Base-by-base conservation (phyloP, 2,797 vertebrate species). In the Oceanodroma leucorhoa region DNA sequence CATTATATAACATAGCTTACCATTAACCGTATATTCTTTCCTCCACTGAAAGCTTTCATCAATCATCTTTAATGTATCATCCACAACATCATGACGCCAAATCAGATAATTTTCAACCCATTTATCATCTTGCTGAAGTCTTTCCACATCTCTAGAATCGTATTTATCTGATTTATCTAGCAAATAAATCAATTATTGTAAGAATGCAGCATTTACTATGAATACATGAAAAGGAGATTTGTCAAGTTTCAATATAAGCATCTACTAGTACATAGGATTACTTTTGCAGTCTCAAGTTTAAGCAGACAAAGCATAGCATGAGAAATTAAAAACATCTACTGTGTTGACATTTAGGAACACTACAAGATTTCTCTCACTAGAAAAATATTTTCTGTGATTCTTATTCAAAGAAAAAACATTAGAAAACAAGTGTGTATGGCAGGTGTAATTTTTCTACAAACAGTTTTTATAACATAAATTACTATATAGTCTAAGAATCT, bases 41-140 rank as follows among this genome's bases (percentile, higher is more conserved):
- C 99, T 99, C 99, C 99, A 99, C 48, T 98, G 99, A 77, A 99
- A 97, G 96, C 99, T 99, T 85, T 99, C 99, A 96, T 99, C 99
- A 18, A 99, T 99, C 99, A 99, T 99, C 97, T 99, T 99, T 93
- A 99, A 93, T 8, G 99, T 96, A 64, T 99, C 99, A 8, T 99
- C 99, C 40, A 99, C 88, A 32, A 98, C 96, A 92, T 98, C 98
- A 0, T 98, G 94, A 94, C 99, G 98, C 99, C 99, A 99, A 32
- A 95, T 58, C 73, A 99, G 98, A 93, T 99, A 99, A 73, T 98
- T 96, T 82, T 99, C 98, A 94, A 99, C 97, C 98, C 98, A 97
- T 58, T 96, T 94, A 88, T 99, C 98, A 58, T 99, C 99, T 60
- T 97, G 98, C 45, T 99, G 97, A 65, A 99, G 97, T 92, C 98